Evolutionary conservation across 2,797 vertebrate genomes (phyloP).

Genomic region (Eupleurogrammus muticus): DNA sequence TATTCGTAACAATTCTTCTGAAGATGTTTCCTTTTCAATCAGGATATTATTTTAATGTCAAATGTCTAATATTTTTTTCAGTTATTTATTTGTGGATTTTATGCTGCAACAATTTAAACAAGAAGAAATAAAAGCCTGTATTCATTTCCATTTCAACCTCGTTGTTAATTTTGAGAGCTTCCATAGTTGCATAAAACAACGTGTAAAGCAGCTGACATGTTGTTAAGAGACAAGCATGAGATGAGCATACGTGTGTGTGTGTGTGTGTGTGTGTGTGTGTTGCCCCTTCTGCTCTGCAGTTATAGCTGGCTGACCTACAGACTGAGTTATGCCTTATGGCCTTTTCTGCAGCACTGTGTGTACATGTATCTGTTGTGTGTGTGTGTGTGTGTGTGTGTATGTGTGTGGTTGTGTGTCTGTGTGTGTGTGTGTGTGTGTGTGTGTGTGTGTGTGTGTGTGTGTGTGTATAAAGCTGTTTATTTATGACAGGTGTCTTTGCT

Average conservation of each 20-base stretch:
- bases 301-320: slow-evolving; percentile 61
- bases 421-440: background rate
- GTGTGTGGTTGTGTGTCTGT: slow-evolving; percentile 1
- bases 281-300: slow-evolving; percentile 67
- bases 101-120: no score
- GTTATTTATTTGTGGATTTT: no score
- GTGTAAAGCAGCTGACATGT: no score
- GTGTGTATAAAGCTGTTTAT: slow-evolving; percentile 12
- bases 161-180: no score
- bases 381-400: background rate
- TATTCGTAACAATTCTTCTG: no score
- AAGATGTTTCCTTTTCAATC: no score
- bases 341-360: slow-evolving; percentile 42
- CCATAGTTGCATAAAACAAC: no score
- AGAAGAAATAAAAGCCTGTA: no score
- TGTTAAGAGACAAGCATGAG: no score
- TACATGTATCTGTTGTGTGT: background rate
- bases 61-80: no score
- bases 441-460: background rate
- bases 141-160: no score
- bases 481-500: slow-evolving; percentile 15
- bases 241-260: background rate
- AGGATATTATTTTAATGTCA: no score
- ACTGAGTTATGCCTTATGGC: slow-evolving; percentile 56
- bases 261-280: slow-evolving; percentile 12